phyloP scores from a whole-genome alignment of 2,888 invertebrate genomes.

The Dicycla oo region DNA sequence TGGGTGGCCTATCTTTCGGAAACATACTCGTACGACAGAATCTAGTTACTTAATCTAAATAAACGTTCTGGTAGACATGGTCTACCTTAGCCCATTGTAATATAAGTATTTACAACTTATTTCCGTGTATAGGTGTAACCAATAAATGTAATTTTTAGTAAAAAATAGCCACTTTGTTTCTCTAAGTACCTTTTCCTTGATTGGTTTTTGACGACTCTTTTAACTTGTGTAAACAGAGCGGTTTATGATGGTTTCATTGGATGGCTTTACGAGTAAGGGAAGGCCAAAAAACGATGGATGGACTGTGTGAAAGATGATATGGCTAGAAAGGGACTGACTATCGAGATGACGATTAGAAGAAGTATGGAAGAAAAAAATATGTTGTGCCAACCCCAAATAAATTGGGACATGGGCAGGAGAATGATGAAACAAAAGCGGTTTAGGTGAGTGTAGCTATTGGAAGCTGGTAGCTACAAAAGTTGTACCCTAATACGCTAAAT shows the following conservation, averaged over 20 bases:
- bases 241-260: no score
- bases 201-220: background rate
- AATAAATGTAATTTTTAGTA: conserved; percentile 41
- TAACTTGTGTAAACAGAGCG: background rate
- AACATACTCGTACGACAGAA: conserved; percentile 14
- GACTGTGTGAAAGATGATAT: no score
- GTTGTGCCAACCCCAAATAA: no score
- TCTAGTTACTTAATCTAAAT: conserved; percentile 14
- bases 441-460: background rate
- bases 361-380: no score
- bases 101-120: conserved; percentile 34
- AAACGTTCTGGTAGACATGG: conserved; percentile 22
- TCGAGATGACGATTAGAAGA: no score
- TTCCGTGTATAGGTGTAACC: conserved; percentile 23
- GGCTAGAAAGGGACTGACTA: no score
- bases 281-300: no score
- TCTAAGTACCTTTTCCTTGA: background rate
- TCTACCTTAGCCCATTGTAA: conserved; percentile 47
- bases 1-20: conserved; percentile 24
- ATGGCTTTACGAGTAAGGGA: no score
- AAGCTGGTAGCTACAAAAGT: background rate
- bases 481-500: background rate
- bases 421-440: background rate
- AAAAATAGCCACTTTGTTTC: conserved; percentile 18
- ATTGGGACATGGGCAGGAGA: no score